Evolutionary conservation across 2,113 vertebrate species (phyloP).

Genomic region (Serinus canaria): DNA sequence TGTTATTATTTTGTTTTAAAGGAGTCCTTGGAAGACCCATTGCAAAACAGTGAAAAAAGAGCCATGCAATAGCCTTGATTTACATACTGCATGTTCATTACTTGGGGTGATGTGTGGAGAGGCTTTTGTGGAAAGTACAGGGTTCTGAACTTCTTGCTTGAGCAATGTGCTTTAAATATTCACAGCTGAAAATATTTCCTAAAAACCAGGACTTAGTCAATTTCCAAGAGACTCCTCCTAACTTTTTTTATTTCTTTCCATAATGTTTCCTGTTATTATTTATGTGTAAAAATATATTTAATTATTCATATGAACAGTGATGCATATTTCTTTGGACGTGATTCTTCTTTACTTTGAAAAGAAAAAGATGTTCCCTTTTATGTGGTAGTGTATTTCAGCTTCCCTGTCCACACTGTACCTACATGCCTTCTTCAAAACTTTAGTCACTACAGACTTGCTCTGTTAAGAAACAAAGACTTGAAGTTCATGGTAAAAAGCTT

Average conservation of each 20-base stretch:
- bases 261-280: neutral
- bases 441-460: neutral
- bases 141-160: neutral
- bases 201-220: neutral
- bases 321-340: neutral
- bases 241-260: neutral
- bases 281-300: neutral
- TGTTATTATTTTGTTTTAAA: slow-evolving; percentile 76
- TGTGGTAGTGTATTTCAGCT: neutral
- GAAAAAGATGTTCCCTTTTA: neutral
- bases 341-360: neutral
- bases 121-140: neutral
- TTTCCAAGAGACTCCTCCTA: neutral
- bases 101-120: neutral
- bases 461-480: neutral
- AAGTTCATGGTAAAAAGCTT: neutral
- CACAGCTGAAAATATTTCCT: neutral
- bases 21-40: slow-evolving; percentile 56
- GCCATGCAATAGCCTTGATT: neutral
- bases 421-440: neutral
- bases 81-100: neutral
- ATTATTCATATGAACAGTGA: neutral
- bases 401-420: neutral
- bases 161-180: neutral
- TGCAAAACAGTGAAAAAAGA: neutral